Conservation (phyloP, 1,140 invertebrate species). For the Trichogramma pretiosum region DNA sequence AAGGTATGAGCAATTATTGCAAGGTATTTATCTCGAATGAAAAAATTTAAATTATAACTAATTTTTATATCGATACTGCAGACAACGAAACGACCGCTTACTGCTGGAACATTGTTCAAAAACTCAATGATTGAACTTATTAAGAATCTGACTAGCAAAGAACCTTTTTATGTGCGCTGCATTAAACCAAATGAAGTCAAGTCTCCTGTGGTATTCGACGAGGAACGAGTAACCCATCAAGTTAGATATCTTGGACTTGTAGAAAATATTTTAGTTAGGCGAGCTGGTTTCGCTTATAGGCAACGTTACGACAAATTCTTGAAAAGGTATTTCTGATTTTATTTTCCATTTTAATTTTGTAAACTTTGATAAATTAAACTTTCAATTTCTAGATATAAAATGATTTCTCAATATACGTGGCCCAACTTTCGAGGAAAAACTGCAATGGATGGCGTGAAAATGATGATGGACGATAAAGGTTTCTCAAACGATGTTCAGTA, state of each 20-base stretch:
- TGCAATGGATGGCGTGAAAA: conserved; percentile 73
- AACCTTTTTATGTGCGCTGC: conserved; percentile 94
- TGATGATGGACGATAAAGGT: conserved; percentile 71
- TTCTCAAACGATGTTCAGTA: conserved; percentile 81
- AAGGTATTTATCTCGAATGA: too few relatives aligned
- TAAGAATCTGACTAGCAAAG: conserved; percentile 79
- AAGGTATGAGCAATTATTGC: conserved; percentile 52
- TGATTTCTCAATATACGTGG: conserved; percentile 90
- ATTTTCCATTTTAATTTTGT: neutral
- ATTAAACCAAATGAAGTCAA: conserved; percentile 93
- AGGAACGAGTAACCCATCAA: conserved; percentile 78
- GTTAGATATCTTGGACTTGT: conserved; percentile 82
- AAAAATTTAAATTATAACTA: neutral
- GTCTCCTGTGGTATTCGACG: conserved; percentile 70
- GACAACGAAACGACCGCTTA: conserved; percentile 88
- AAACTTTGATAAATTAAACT: neutral
- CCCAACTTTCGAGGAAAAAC: conserved; percentile 75
- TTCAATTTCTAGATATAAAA: conserved; percentile 72
- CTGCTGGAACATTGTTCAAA: conserved; percentile 88
- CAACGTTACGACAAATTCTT: conserved; percentile 84
- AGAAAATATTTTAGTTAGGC: conserved; percentile 86
- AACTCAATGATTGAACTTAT: conserved; percentile 88
- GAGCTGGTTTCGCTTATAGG: conserved; percentile 88
- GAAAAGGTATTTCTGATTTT: conserved; percentile 47
- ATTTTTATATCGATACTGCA: conserved; percentile 39